Percentiles rank a stretch among this genome's conserved stretches.
Evolutionary conservation across 2,113 vertebrate genomes (phyloP).

Genomic region (Rhadina sibilatrix): DNA sequence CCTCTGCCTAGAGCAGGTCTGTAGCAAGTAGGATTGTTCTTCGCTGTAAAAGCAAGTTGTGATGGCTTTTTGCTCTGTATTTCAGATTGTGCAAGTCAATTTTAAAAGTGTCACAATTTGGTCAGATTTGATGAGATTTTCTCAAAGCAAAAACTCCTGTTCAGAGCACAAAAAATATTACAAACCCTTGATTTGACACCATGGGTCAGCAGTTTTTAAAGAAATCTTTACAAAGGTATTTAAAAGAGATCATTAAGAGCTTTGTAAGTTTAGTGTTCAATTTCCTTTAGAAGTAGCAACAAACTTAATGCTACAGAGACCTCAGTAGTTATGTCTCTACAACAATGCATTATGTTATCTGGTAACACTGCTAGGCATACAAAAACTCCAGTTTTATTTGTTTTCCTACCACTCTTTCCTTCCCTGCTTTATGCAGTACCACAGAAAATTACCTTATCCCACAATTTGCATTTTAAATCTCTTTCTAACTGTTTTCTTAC

Average conservation of each 20-base stretch:
- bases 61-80: not conserved
- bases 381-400: not conserved
- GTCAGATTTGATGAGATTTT: not conserved
- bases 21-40: not conserved
- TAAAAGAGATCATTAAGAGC: not conserved
- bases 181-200: accelerated
- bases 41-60: accelerated
- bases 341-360: not conserved
- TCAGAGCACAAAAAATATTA: not conserved
- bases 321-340: not conserved
- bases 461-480: conserved; percentile 4
- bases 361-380: not conserved
- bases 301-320: not conserved
- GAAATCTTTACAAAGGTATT: not conserved
- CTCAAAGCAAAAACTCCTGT: not conserved
- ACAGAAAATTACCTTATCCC: not conserved
- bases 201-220: not conserved
- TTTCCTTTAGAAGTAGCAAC: not conserved
- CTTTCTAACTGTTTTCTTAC: not conserved
- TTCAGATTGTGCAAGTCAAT: not conserved
- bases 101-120: not conserved
- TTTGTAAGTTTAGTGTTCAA: not conserved
- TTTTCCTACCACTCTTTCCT: not conserved
- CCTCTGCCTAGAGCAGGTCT: not conserved
- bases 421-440: not conserved